Evolutionary conservation across 2,113 vertebrate species (phyloP).

Genomic region (Antennarius striatus): DNA sequence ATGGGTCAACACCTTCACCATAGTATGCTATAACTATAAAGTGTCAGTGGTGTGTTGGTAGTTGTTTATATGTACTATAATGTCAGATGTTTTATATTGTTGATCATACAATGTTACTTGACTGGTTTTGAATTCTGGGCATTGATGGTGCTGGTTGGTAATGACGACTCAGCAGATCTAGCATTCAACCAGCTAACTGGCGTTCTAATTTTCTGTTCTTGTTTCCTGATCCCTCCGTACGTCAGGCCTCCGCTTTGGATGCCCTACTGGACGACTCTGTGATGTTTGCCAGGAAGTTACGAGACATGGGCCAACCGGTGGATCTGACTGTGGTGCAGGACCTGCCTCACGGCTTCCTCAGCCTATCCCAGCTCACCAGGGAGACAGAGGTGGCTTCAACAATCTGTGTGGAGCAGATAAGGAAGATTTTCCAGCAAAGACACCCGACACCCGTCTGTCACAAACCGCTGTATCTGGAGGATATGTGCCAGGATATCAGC

Average conservation of each 20-base stretch:
- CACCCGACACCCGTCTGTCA: not conserved
- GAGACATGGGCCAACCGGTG: conserved; percentile 79
- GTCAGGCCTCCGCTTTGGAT: conserved; percentile 87
- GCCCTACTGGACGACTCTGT: conserved; percentile 91
- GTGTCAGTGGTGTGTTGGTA: no score
- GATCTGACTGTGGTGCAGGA: conserved; percentile 85
- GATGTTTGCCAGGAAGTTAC: conserved; percentile 88
- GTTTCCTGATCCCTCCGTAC: not conserved
- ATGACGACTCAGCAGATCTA: no score
- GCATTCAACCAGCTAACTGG: no score
- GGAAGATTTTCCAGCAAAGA: conserved; percentile 71
- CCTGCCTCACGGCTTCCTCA: conserved; percentile 91
- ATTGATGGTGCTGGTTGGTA: no score
- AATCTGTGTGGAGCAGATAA: conserved; percentile 81
- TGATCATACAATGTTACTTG: no score
- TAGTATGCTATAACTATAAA: no score
- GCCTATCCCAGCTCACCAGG: conserved; percentile 80
- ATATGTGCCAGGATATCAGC: not conserved
- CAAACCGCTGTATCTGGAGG: conserved; percentile 20
- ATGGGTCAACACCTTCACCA: no score
- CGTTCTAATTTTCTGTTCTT: not conserved
- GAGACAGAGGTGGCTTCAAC: conserved; percentile 81
- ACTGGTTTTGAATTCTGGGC: no score
- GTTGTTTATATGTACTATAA: no score
- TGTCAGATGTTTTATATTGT: no score